These are phyloP conservation scores for Pelosia muscerda DNA, from an alignment of 2,888 invertebrate species.

Conservation along the genomic window DNA sequence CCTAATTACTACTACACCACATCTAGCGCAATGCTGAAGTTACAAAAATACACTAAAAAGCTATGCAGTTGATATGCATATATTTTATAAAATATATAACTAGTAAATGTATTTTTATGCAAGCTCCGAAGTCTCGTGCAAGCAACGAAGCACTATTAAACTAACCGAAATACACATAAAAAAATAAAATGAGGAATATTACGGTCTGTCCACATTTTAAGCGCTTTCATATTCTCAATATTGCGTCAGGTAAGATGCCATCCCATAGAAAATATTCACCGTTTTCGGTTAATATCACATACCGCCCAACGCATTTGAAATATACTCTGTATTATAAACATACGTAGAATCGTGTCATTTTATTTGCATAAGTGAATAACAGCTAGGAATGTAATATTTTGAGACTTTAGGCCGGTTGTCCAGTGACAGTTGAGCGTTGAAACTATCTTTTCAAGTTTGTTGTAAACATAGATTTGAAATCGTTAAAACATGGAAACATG, in stretches of 20 bases:
- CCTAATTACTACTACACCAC: too few species aligned
- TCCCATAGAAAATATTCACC: constrained; percentile 42
- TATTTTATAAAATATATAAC: too few species aligned
- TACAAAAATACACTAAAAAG: too few species aligned
- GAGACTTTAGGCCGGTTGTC: constrained; percentile 9
- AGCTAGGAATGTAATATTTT: constrained; percentile 38
- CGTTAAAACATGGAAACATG: too few species aligned
- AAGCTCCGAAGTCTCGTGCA: background rate
- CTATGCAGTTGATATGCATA: too few species aligned
- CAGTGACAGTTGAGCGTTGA: constrained; percentile 16
- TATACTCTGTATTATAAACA: constrained; percentile 57
- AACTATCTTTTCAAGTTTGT: background rate
- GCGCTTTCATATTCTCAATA: constrained; percentile 43
- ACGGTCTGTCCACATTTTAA: constrained; percentile 22
- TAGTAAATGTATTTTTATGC: too few species aligned
- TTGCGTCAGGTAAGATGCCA: constrained; percentile 44
- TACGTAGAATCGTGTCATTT: constrained; percentile 50
- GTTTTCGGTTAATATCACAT: constrained; percentile 51
- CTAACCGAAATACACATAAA: constrained; percentile 30
- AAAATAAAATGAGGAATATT: constrained; percentile 22
- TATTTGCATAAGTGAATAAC: constrained; percentile 49
- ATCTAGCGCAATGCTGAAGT: too few species aligned
- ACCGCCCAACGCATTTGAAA: constrained; percentile 46
- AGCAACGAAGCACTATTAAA: background rate
- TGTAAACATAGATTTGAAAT: too few species aligned